A percentile compares a stretch with the other conserved stretches of the same genome.
These are phyloP conservation scores for Macrophya annulata DNA, from an alignment of 2,888 invertebrate species.

Conservation along the genomic window DNA sequence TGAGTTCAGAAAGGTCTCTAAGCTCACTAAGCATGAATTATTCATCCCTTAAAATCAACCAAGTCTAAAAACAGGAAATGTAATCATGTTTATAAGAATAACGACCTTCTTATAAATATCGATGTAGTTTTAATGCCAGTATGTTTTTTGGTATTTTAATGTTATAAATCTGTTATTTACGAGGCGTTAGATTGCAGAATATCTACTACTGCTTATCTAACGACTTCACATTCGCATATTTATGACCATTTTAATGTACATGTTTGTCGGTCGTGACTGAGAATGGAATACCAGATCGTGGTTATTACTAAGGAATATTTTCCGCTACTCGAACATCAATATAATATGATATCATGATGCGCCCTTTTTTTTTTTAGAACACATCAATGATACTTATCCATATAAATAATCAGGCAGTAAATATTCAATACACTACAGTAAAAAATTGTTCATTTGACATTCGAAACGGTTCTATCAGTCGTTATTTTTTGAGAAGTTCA, in stretches of 20 bases:
- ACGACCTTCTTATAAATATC: background rate
- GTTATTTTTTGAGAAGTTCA: background rate
- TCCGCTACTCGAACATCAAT: background rate
- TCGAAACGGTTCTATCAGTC: background rate
- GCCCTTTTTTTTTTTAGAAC: background rate
- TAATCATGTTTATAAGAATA: conserved; percentile 7
- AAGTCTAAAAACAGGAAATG: conserved; percentile 3
- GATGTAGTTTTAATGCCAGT: background rate
- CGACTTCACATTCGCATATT: conserved; percentile 35
- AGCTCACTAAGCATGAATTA: background rate
- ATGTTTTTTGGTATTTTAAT: conserved; percentile 9
- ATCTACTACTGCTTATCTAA: conserved; percentile 10
- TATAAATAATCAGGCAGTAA: background rate
- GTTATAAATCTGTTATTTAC: conserved; percentile 30
- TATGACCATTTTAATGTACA: conserved; percentile 21
- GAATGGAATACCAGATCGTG: conserved; percentile 25
- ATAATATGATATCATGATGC: background rate
- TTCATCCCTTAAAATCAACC: conserved; percentile 1
- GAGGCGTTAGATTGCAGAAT: conserved; percentile 30
- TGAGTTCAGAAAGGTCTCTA: background rate
- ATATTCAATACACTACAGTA: background rate
- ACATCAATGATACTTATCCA: background rate
- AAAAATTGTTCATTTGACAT: background rate
- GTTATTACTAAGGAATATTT: conserved; percentile 25
- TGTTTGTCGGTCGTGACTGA: conserved; percentile 28